Percentiles rank a stretch among this genome's conserved stretches.
phyloP scores from a whole-genome alignment of 1,140 invertebrate genomes.

The Meloidogyne chitwoodi region DNA sequence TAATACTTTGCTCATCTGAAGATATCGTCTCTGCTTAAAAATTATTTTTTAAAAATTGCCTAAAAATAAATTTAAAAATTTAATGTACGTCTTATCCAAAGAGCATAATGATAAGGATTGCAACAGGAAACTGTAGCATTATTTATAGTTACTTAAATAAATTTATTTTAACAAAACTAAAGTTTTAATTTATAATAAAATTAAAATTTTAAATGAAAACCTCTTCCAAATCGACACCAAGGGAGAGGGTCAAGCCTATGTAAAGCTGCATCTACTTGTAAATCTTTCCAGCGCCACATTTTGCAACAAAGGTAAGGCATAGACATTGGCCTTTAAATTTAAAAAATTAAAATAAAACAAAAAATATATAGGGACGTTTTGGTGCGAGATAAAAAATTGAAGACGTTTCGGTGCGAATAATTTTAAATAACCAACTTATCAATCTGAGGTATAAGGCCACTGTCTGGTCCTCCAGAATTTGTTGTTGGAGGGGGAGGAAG shows the following conservation, averaged over 20 bases:
- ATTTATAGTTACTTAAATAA: constrained; percentile 54
- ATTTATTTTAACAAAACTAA: constrained; percentile 1
- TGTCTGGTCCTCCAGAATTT: constrained; percentile 23
- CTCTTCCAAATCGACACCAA: constrained; percentile 56
- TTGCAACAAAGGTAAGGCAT: constrained; percentile 60
- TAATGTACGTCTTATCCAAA: constrained; percentile 58
- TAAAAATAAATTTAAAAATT: constrained; percentile 9
- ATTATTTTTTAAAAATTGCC: constrained; percentile 1
- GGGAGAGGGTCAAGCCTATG: constrained; percentile 57
- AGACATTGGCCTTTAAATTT: constrained; percentile 31
- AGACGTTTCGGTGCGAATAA: not conserved
- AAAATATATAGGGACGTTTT: no score
- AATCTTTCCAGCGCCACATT: constrained; percentile 58
- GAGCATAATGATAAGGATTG: constrained; percentile 57
- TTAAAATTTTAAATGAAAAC: not conserved
- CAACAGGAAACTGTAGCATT: constrained; percentile 60
- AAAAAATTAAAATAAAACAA: not conserved
- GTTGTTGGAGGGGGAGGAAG: not conserved
- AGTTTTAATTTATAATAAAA: no score
- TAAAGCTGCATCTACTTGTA: constrained; percentile 58
- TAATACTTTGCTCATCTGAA: constrained; percentile 44
- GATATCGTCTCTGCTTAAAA: constrained; percentile 44
- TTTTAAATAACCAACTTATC: constrained; percentile 27
- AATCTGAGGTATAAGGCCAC: constrained; percentile 58
- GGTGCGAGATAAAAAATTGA: not conserved